phyloP scores from a whole-genome alignment of 2,888 invertebrate genomes.

The Leptopterna dolabrata region DNA sequence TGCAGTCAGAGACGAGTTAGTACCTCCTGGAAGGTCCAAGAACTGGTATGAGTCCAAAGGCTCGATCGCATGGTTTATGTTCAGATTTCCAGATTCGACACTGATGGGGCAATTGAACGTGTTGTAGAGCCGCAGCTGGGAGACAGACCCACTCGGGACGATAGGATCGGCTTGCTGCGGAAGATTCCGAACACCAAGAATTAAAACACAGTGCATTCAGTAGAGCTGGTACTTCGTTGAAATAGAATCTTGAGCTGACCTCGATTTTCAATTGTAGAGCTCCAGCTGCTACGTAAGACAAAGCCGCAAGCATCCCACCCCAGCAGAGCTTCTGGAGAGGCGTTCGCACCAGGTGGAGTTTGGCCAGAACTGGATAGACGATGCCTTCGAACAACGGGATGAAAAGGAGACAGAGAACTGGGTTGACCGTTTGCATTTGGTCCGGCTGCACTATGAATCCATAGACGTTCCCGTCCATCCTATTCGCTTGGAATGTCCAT shows the following conservation, averaged over 20 bases:
- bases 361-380: conserved; percentile 83
- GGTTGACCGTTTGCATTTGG: conserved; percentile 95
- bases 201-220: no score
- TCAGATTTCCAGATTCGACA: background rate
- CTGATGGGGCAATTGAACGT: conserved; percentile 71
- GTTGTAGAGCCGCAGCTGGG: conserved; percentile 80
- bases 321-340: conserved; percentile 88
- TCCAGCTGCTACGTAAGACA: conserved; percentile 89
- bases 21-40: conserved; percentile 24
- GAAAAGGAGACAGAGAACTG: conserved; percentile 83
- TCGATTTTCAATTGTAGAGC: conserved; percentile 69
- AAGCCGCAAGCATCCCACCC: conserved; percentile 87
- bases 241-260: no score
- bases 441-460: conserved; percentile 85
- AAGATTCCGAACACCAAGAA: background rate
- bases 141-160: conserved; percentile 70
- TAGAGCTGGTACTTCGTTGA: no score
- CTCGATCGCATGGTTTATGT: background rate
- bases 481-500: conserved; percentile 76
- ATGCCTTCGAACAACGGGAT: conserved; percentile 86
- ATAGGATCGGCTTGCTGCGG: conserved; percentile 72
- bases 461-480: conserved; percentile 86
- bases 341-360: conserved; percentile 76
- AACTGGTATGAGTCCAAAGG: conserved; percentile 30
- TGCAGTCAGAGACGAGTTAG: background rate